Conservation (phyloP, 2,888 invertebrate genomes). For the Yponomeuta plumbellus region DNA sequence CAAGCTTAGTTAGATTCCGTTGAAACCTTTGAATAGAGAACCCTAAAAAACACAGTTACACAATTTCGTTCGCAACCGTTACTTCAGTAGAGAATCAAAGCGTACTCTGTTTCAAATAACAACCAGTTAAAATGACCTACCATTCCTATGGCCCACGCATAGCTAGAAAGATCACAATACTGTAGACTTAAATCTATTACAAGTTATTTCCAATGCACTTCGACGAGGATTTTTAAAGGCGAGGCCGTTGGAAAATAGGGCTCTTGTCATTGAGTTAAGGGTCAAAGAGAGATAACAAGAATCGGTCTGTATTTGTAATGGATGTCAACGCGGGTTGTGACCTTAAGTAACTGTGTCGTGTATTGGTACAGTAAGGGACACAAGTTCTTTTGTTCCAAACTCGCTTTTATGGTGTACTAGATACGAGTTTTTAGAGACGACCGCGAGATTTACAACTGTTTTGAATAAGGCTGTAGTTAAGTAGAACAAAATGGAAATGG, state of each 20-base stretch:
- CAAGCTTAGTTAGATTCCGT: background rate
- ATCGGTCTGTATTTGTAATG: conserved; percentile 47
- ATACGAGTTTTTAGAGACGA: too few relatives aligned
- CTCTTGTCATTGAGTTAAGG: background rate
- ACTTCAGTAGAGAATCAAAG: conserved; percentile 13
- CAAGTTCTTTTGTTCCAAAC: too few relatives aligned
- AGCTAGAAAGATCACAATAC: too few relatives aligned
- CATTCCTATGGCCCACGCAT: background rate
- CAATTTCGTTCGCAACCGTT: conserved; percentile 6
- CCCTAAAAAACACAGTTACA: conserved; percentile 11
- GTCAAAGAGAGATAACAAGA: background rate
- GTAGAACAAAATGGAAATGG: too few relatives aligned
- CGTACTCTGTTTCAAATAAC: background rate
- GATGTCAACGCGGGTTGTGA: conserved; percentile 47
- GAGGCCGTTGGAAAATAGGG: background rate
- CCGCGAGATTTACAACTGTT: too few relatives aligned
- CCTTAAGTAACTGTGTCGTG: conserved; percentile 30
- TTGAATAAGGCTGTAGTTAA: too few relatives aligned
- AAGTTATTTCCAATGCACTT: background rate
- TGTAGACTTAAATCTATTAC: background rate
- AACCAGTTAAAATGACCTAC: background rate
- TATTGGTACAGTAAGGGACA: background rate
- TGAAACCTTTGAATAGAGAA: conserved; percentile 6
- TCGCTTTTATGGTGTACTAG: too few relatives aligned
- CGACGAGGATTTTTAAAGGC: background rate